Evolutionary conservation across 2,888 invertebrate genomes (phyloP), one percentile per base, ranked within the genome.

Genomic region (Torymus aiolomorphi): DNA sequence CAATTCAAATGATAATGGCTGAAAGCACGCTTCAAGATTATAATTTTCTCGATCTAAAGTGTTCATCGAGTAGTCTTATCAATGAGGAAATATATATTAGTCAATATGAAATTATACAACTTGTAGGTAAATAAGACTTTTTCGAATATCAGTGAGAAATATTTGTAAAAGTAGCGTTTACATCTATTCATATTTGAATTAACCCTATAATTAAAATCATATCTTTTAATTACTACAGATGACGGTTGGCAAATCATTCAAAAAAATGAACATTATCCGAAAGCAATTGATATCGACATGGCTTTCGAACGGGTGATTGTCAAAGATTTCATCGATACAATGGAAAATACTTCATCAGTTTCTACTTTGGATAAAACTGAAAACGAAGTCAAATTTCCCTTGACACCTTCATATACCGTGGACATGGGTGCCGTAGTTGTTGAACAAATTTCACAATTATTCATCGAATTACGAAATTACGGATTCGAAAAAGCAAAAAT

Each of bases 281-380:
- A 92, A 10, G 83, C 84, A n/a, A 91, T 92, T 88, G 94, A 94
- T 82, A 93, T 94, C 74, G 93, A 93, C 76, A 90, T 94, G 87
- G 92, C 93, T 1, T 91, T 93, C 82, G 94, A 94, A 88, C 91
- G 93, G 83, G 87, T 91, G 82, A 85, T 93, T 69, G 91, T 92
- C 1, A 91, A 90, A 73, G 88, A 91, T 57, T 91, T 92, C 83
- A 89, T 94, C 14, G 88, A 88, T 80, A 56, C 12, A 4, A 59
- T 42, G 12, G 11, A 61, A 54, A 14, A 63, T 4, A 56, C 14
- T 13, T 31, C 52, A n/a, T 0, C 13, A 11, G 5, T 16, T 12
- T 18, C 20, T 1, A 20, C 57, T 66, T 24, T 20, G 1, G 42
- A 65, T 2, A 2, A 2, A 18, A 12, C n/a, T 16, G 42, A 42